phyloP scores from a whole-genome alignment of 2,797 vertebrate species.

The Macroramphosus scolopax region DNA sequence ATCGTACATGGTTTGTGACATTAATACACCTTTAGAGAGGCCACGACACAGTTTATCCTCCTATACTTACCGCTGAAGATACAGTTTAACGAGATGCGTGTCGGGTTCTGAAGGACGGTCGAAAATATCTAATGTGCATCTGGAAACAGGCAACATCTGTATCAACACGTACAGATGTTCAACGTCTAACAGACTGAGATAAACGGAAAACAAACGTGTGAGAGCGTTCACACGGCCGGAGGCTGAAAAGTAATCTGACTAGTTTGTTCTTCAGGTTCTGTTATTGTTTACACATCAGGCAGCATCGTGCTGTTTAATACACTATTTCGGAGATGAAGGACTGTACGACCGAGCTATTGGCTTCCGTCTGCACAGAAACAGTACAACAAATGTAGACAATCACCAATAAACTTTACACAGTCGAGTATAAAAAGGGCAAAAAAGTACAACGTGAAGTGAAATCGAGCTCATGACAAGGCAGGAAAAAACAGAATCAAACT shows the following conservation, averaged over 20 bases:
- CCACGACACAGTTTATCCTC: slow-evolving; percentile 43
- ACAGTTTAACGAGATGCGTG: slow-evolving; percentile 22
- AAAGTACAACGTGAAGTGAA: slow-evolving; percentile 31
- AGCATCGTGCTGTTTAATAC: neutral
- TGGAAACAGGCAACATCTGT: slow-evolving; percentile 13
- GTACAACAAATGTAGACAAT: slow-evolving; percentile 37
- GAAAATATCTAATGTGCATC: slow-evolving; percentile 13
- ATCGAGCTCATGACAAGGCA: slow-evolving; percentile 14
- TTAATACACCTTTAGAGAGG: slow-evolving; percentile 46
- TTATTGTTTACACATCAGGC: neutral
- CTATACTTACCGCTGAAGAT: slow-evolving; percentile 29
- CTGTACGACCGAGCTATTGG: too few species aligned
- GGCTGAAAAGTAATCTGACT: too few species aligned
- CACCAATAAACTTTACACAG: slow-evolving; percentile 34
- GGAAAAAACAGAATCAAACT: slow-evolving; percentile 18
- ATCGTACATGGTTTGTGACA: slow-evolving; percentile 52
- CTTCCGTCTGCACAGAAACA: slow-evolving; percentile 47
- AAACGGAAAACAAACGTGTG: too few species aligned
- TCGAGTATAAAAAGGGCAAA: slow-evolving; percentile 38
- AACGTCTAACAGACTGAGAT: too few species aligned
- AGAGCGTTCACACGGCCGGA: too few species aligned
- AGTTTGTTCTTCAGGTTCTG: neutral
- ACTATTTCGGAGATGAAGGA: too few species aligned
- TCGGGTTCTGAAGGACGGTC: slow-evolving; percentile 8
- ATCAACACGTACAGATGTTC: slow-evolving; percentile 17